Evolutionary conservation across 2,888 invertebrate genomes (phyloP).

Genomic region (Tetheella fluctuosa): DNA sequence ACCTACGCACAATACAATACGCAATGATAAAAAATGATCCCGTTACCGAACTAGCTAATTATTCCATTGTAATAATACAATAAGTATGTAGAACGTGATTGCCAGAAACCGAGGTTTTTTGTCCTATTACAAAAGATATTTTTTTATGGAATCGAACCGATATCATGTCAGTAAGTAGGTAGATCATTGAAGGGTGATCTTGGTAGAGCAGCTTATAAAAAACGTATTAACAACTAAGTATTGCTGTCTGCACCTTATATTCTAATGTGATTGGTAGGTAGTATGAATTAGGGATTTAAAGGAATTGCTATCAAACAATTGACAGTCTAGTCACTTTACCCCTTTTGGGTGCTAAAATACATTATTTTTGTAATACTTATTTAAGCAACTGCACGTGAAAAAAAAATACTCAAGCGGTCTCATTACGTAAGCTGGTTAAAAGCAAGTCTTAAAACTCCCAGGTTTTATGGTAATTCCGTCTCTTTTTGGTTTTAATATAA

Average conservation of each 20-base stretch:
- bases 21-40: conserved; percentile 65
- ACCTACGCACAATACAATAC: conserved; percentile 70
- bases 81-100: conserved; percentile 70
- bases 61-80: conserved; percentile 76
- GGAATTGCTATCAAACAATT: too few species aligned
- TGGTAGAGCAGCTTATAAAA: conserved; percentile 24
- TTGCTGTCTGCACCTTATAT: conserved; percentile 2
- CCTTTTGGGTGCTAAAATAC: too few species aligned
- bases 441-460: too few species aligned
- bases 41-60: conserved; percentile 80
- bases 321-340: too few species aligned
- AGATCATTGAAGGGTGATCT: conserved; percentile 56
- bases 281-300: background rate
- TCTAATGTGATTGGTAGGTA: background rate
- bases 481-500: too few species aligned
- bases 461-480: too few species aligned
- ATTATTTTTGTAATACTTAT: too few species aligned
- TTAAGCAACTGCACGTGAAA: too few species aligned
- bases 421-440: too few species aligned
- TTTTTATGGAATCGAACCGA: conserved; percentile 67
- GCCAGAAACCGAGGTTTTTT: conserved; percentile 76
- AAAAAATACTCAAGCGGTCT: too few species aligned
- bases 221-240: conserved; percentile 4
- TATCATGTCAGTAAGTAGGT: conserved; percentile 68
- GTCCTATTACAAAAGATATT: conserved; percentile 66